Base-by-base conservation (phyloP, 2,888 invertebrate genomes). In the Tetrapedia diversipes region DNA sequence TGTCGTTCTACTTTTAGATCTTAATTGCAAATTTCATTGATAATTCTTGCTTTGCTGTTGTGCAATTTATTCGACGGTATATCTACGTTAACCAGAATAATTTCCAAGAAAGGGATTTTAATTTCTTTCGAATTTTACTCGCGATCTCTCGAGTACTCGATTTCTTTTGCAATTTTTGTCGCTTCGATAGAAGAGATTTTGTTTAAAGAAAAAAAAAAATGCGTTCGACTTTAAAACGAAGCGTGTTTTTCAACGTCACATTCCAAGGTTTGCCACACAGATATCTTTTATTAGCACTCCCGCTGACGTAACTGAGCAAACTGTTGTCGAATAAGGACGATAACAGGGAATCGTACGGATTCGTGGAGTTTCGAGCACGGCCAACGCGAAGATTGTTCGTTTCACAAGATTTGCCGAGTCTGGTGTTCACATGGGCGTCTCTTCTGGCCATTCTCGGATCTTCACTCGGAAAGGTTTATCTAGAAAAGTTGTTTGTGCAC, bases 371-470 rank as follows among this genome's bases (percentile, higher is more conserved):
- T 63, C 32, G 7, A 69, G 14, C 8, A 32, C 67, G 64, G 69
- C 51, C 61, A 65, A 47, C 43, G 57, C 45, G 24, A 4, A 10
- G 63, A 59, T 29, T 2, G 16, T 51, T 22, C 24, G 45, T 75
- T 68, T 70, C 37, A 53, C 49, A 39, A 34, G 53, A 81, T 81
- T 80, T 49, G 74, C 66, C 72, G 75, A 60, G 65, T 51, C 68
- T 82, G 68, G 77, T 67, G 70, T 51, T 81, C 79, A 82, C 64
- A 68, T 81, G 83, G 56, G 41, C 54, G 49, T 59, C 66, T 54
- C 69, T 47, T 67, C 56, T 22, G 34, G 14, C 54, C 56, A 63
- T 64, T 67, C 51, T 41, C 19, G 77, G 51, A n/a, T n/a, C n/a
- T n/a, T 14, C 14, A 19, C 27, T 16, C 22, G 29, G 16, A 22